A percentile compares a stretch with the other conserved stretches of the same genome.
Conservation (phyloP, 2,797 vertebrate species). For the Rachycentron canadum region DNA sequence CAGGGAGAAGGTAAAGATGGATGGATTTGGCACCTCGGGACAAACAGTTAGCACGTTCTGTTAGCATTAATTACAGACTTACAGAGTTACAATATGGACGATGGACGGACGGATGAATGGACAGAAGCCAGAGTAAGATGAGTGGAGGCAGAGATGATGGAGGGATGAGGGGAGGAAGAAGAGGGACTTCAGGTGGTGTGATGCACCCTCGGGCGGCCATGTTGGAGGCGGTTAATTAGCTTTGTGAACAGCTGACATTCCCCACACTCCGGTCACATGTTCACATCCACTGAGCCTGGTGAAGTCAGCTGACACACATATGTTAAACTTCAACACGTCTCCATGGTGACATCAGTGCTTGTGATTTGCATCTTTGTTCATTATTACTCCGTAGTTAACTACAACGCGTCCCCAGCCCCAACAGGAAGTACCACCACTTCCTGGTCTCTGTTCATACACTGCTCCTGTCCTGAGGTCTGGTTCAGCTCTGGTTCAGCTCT, state of each 20-base stretch:
- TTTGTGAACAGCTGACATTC: slow-evolving; percentile 42
- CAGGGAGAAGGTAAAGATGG: slow-evolving; percentile 35
- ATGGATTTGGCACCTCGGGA: slow-evolving; percentile 46
- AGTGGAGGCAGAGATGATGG: background rate
- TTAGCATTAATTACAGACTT: slow-evolving; percentile 42
- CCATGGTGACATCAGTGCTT: background rate
- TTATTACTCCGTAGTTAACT: background rate
- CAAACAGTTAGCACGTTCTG: slow-evolving; percentile 36
- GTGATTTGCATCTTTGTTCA: background rate
- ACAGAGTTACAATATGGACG: slow-evolving; percentile 1
- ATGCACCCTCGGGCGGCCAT: slow-evolving; percentile 26
- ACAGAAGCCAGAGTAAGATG: background rate
- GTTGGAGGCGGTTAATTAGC: slow-evolving; percentile 56
- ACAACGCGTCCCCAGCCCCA: too few relatives aligned
- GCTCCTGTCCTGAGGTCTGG: too few relatives aligned
- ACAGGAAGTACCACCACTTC: too few relatives aligned
- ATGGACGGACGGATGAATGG: background rate
- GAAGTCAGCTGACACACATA: background rate
- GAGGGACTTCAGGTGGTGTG: slow-evolving; percentile 34
- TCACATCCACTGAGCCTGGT: background rate
- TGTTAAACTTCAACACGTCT: background rate
- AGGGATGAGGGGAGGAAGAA: slow-evolving; percentile 6
- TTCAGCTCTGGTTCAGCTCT: too few relatives aligned
- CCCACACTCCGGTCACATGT: slow-evolving; percentile 11
- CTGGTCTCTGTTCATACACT: too few relatives aligned